Evolutionary conservation across 2,888 invertebrate species (phyloP), one percentile per base, ranked within the genome.

Genomic region (Mimumesa dahlbomi): DNA sequence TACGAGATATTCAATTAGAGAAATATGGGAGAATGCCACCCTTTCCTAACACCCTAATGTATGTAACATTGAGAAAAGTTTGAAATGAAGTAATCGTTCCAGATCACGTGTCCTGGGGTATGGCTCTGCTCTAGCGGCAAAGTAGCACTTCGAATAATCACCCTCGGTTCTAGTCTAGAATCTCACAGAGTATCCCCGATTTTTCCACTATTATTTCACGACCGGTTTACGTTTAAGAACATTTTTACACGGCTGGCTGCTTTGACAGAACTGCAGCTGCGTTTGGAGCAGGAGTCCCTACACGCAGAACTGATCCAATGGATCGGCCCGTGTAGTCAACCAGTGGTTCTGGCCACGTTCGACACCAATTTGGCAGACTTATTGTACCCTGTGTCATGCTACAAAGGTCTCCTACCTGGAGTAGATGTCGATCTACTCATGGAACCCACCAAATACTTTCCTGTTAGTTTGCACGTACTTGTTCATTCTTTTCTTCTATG

Each of bases 81-180:
- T 11, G n/a, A 2, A 36, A 31, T 11, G 18, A 49, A 9, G 14
- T 3, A 1, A 11, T 18, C 2, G 5, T 72, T 88, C 6, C 79
- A 94, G 94, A 92, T 96, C 22, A 93, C 94, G 61, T 96, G 96
- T 87, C 96, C 96, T n/a, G 96, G 96, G 29, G 95, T 96, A 11
- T 96, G 95, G 94, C 90, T 96, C 25, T 95, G 95, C 83, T 93
- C 94, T 70, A 94, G 94, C 88, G 95, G 96, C n/a, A 92, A 93
- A 83, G 92, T 95, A 6, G 94, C 94, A 5, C 90, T 96, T 21
- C 93, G 93, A 71, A 91, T 96, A 34, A 92, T 92, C 76, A 91
- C 94, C 53, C 90, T 96, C 45, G 94, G 94, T 40, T 93, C 93
- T 29, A 93, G 92, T 79, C 92, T 93, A 73, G 93, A 94, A 86